Conservation (phyloP, 1,140 invertebrate genomes). For the Calycopis cecrops region DNA sequence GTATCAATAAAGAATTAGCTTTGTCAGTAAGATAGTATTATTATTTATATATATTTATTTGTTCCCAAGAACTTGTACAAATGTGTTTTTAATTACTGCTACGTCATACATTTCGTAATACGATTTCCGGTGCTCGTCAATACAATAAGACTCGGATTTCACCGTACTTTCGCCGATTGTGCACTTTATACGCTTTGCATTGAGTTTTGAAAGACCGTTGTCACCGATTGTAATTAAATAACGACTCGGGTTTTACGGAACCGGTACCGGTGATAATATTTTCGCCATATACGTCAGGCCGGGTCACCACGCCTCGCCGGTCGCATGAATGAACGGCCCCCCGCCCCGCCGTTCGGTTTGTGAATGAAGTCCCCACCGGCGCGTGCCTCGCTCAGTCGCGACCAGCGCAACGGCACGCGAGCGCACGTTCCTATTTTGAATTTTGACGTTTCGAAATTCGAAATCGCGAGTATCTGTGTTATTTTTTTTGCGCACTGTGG, state of each 20-base stretch:
- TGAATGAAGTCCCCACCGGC: constrained; percentile 68
- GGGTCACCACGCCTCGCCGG: constrained; percentile 48
- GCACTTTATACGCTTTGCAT: constrained; percentile 28
- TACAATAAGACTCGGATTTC: constrained; percentile 40
- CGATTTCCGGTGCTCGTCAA: constrained; percentile 21
- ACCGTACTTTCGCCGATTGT: constrained; percentile 46
- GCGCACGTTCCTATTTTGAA: constrained; percentile 40
- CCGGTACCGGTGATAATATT: constrained; percentile 20
- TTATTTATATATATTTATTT: too few relatives aligned
- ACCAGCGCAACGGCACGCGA: constrained; percentile 53
- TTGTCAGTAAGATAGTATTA: too few relatives aligned
- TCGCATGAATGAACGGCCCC: constrained; percentile 53
- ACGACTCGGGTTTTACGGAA: constrained; percentile 27
- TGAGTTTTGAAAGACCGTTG: constrained; percentile 29
- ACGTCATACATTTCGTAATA: constrained; percentile 15
- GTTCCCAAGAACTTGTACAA: too few relatives aligned
- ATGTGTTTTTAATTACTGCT: too few relatives aligned
- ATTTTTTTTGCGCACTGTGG: constrained; percentile 18
- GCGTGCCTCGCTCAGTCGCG: constrained; percentile 67
- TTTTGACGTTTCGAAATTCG: constrained; percentile 54
- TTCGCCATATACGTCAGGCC: constrained; percentile 27
- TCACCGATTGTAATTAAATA: constrained; percentile 32
- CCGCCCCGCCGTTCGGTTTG: constrained; percentile 57
- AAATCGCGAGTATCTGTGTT: constrained; percentile 49
- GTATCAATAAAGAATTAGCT: too few relatives aligned